A percentile compares a stretch with the other conserved stretches of the same genome.
phyloP scores from a whole-genome alignment of 23 tunicate genomes.

The Trididemnum nubilum region DNA sequence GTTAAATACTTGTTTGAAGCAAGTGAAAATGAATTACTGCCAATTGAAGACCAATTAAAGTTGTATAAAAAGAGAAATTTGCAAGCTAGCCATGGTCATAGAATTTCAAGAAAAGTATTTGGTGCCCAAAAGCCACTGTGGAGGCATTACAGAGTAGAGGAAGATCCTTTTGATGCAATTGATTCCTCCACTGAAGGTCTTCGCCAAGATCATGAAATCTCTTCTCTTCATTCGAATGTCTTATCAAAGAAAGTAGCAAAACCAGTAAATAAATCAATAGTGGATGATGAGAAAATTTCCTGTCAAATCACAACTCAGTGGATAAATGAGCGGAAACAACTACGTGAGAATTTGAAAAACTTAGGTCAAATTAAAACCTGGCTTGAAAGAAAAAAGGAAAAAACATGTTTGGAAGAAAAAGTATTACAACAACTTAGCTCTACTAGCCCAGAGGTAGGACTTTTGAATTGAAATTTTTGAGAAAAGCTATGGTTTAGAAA shows the following conservation, averaged over 20 bases:
- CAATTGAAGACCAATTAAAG: slow-evolving; percentile 41
- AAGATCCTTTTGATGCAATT: slow-evolving; percentile 12
- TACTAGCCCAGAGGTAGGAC: background rate
- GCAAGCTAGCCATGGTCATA: slow-evolving; percentile 49
- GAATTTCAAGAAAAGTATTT: slow-evolving; percentile 55
- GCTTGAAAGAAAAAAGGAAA: slow-evolving; percentile 46
- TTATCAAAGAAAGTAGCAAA: background rate
- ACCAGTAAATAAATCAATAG: background rate
- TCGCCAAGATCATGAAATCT: background rate
- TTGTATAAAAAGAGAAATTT: slow-evolving; percentile 42
- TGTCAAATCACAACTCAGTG: slow-evolving; percentile 3
- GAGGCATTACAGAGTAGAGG: background rate
- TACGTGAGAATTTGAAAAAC: slow-evolving; percentile 37
- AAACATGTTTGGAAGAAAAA: slow-evolving; percentile 39
- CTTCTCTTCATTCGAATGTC: background rate
- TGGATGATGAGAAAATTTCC: background rate
- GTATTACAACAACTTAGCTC: slow-evolving; percentile 24
- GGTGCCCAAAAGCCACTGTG: slow-evolving; percentile 3
- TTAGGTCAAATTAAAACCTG: slow-evolving; percentile 29
- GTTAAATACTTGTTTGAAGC: slow-evolving; percentile 54
- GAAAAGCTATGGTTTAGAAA: too few relatives aligned
- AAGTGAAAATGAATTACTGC: slow-evolving; percentile 51
- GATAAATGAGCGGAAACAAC: slow-evolving; percentile 44
- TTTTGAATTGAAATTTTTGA: too few relatives aligned
- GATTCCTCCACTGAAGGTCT: background rate